phyloP scores from a whole-genome alignment of 2,797 vertebrate species.

The Gallinago nigripennis region DNA sequence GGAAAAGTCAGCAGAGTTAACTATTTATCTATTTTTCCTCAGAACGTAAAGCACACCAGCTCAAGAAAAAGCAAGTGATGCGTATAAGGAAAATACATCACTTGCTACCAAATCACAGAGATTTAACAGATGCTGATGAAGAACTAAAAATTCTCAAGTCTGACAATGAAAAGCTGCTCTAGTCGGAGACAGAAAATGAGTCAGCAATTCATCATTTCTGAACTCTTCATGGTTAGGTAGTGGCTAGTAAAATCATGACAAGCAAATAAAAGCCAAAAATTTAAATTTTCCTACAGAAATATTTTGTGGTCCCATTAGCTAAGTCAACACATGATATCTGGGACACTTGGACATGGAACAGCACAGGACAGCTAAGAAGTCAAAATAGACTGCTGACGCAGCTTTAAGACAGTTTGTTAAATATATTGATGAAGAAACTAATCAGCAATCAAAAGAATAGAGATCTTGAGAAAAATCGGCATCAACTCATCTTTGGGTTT shows the following conservation, averaged over 20 bases:
- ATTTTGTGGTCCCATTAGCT: neutral
- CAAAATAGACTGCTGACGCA: neutral
- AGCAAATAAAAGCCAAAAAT: neutral
- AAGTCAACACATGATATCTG: neutral
- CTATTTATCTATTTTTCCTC: neutral
- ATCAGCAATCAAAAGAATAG: neutral
- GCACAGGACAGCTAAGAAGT: neutral
- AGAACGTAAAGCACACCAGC: neutral
- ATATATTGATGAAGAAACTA: neutral
- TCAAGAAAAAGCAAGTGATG: neutral
- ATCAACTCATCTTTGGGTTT: neutral
- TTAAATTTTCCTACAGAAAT: neutral
- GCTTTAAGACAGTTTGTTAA: neutral
- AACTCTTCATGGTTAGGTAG: neutral
- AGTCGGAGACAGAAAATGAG: neutral
- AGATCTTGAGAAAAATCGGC: neutral
- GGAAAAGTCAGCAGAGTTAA: neutral
- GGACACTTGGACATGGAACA: neutral
- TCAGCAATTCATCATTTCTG: neutral
- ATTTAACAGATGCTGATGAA: neutral
- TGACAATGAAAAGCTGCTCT: neutral
- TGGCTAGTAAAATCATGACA: neutral
- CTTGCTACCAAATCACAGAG: neutral
- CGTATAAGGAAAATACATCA: neutral
- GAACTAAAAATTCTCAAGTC: neutral